Percentiles rank a stretch among this genome's conserved stretches.
Evolutionary conservation across 1,140 invertebrate species (phyloP).

Genomic region (Stenopsyche tienmushanensis): DNA sequence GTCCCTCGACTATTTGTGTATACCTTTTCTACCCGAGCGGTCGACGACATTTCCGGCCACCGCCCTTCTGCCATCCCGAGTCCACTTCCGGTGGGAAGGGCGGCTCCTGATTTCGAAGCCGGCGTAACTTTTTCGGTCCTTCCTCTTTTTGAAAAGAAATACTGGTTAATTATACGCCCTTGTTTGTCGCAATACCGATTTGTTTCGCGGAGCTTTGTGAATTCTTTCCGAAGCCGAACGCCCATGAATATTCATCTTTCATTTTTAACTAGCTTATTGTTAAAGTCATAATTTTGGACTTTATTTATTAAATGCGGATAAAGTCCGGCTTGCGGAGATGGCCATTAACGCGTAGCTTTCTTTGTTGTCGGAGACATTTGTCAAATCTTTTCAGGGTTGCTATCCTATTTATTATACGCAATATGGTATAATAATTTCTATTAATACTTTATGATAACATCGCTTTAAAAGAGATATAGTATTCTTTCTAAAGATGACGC

Average conservation of each 20-base stretch:
- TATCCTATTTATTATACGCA: too few relatives aligned
- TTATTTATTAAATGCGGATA: not conserved
- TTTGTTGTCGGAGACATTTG: too few relatives aligned
- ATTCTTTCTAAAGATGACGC: too few relatives aligned
- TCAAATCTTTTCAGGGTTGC: too few relatives aligned
- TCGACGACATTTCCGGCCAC: slow-evolving; percentile 27
- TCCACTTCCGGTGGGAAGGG: slow-evolving; percentile 24
- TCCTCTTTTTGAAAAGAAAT: slow-evolving; percentile 11
- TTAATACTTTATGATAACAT: too few relatives aligned
- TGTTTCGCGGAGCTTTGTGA: slow-evolving; percentile 15
- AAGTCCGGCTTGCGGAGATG: not conserved
- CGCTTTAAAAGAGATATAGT: too few relatives aligned
- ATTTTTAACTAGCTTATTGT: slow-evolving; percentile 1
- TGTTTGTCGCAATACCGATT: too few relatives aligned
- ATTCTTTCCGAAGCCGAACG: not conserved
- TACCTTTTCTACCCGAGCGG: too few relatives aligned
- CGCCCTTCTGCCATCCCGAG: slow-evolving; percentile 19
- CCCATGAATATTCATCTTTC: too few relatives aligned
- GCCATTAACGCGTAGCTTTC: not conserved
- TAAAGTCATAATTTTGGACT: not conserved
- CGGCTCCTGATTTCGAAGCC: slow-evolving; percentile 24
- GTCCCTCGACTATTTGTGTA: not conserved
- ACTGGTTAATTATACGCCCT: slow-evolving; percentile 13
- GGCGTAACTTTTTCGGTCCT: slow-evolving; percentile 22
- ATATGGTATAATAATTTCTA: too few relatives aligned